These are phyloP conservation scores for Pachypeltis micranthus DNA, from an alignment of 1,140 invertebrate genomes.

Conservation along the genomic window DNA sequence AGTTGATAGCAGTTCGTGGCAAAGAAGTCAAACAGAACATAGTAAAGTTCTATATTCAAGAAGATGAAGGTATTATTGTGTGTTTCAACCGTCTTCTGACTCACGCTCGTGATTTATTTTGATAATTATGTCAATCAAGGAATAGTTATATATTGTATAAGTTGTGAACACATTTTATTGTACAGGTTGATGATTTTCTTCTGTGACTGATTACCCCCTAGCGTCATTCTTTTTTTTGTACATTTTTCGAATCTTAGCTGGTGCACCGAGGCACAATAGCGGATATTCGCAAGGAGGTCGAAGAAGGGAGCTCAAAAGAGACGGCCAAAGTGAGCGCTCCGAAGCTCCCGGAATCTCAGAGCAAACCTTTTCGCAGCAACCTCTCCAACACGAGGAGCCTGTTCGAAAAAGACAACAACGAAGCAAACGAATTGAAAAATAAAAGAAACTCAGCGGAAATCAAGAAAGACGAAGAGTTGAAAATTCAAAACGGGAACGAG, in stretches of 20 bases:
- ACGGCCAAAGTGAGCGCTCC: constrained; percentile 13
- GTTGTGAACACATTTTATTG: too few species aligned
- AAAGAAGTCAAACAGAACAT: too few species aligned
- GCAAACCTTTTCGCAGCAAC: constrained; percentile 22
- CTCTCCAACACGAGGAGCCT: constrained; percentile 17
- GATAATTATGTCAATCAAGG: too few species aligned
- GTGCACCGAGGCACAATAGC: constrained; percentile 38
- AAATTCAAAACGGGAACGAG: constrained; percentile 27
- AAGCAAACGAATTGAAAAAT: constrained; percentile 26
- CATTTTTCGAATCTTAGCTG: constrained; percentile 11
- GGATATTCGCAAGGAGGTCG: constrained; percentile 32
- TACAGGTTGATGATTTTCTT: neutral
- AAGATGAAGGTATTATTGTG: too few species aligned
- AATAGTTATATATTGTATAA: too few species aligned
- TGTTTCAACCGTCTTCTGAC: too few species aligned
- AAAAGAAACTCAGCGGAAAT: constrained; percentile 28
- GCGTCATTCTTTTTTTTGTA: constrained; percentile 8
- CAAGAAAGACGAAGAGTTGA: constrained; percentile 29
- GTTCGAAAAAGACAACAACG: constrained; percentile 27
- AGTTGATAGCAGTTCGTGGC: too few species aligned
- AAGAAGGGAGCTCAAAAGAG: constrained; percentile 14
- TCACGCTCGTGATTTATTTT: too few species aligned
- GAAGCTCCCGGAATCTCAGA: constrained; percentile 17
- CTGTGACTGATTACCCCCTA: neutral
- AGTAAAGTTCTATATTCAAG: too few species aligned